Evolutionary conservation across 2,888 invertebrate genomes (phyloP).

Genomic region (Aphrophora alni): DNA sequence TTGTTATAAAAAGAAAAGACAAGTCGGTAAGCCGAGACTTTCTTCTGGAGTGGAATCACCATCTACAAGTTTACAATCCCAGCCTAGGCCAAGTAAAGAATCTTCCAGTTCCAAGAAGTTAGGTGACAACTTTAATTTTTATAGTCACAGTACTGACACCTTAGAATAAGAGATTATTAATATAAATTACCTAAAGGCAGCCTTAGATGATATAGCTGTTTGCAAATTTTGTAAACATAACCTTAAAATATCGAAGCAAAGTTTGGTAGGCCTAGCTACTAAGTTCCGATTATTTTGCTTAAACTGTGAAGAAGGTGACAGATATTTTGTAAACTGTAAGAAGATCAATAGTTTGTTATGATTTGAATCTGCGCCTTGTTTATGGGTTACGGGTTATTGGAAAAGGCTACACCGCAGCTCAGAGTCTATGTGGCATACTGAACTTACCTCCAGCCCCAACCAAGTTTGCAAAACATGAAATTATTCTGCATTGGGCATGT

Average conservation of each 20-base stretch:
- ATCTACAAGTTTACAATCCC: too few relatives aligned
- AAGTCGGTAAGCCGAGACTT: background rate
- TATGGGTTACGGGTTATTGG: conserved; percentile 29
- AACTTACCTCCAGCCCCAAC: conserved; percentile 29
- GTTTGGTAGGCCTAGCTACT: conserved; percentile 30
- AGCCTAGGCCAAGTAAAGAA: conserved; percentile 19
- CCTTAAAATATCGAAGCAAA: conserved; percentile 19
- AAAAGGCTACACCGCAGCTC: too few relatives aligned
- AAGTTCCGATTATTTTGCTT: conserved; percentile 24
- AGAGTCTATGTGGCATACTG: conserved; percentile 29
- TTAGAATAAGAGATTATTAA: conserved; percentile 32
- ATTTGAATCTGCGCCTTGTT: conserved; percentile 31
- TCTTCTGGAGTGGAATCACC: background rate
- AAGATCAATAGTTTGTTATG: conserved; percentile 23
- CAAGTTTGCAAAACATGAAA: conserved; percentile 23
- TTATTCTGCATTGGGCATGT: background rate
- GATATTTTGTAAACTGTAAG: conserved; percentile 22
- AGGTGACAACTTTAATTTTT: conserved; percentile 26
- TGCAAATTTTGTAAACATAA: too few relatives aligned
- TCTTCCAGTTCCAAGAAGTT: conserved; percentile 20
- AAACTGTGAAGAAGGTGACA: conserved; percentile 22
- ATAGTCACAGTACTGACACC: conserved; percentile 10
- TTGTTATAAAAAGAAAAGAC: conserved; percentile 27
- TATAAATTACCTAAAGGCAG: conserved; percentile 17
- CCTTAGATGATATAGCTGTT: conserved; percentile 20